phyloP scores from a whole-genome alignment of 2,113 vertebrate species.

The Circaetus gallicus region DNA sequence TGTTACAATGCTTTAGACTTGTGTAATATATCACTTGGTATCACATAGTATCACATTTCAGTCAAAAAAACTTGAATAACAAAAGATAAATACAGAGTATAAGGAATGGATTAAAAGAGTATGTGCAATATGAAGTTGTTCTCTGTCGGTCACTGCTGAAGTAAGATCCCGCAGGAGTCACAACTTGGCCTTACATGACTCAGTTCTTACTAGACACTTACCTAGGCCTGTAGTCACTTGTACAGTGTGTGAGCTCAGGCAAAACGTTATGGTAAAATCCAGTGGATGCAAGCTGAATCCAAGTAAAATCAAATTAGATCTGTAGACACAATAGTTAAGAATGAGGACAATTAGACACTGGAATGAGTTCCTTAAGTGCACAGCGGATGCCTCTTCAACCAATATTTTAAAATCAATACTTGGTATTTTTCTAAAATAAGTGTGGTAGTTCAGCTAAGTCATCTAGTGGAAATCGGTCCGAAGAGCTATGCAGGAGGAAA shows the following conservation, averaged over 20 bases:
- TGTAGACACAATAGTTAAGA: background rate
- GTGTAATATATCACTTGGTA: background rate
- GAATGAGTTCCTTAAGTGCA: background rate
- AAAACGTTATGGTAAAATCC: background rate
- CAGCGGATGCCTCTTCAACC: background rate
- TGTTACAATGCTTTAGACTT: background rate
- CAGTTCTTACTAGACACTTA: background rate
- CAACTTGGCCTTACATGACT: background rate
- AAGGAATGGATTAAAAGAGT: background rate
- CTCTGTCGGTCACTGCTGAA: background rate
- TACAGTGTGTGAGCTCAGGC: background rate
- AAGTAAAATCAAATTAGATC: background rate
- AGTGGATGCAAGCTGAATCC: background rate
- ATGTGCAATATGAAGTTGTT: background rate
- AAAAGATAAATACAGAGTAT: background rate
- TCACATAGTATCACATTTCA: background rate
- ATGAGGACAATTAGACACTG: background rate
- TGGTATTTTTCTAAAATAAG: background rate
- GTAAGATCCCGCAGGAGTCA: background rate
- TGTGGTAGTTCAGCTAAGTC: background rate
- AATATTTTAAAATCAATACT: background rate
- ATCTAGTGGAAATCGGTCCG: background rate
- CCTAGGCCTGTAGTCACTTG: background rate
- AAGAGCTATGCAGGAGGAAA: background rate
- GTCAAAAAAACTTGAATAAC: background rate